Evolutionary conservation across 2,113 vertebrate species (phyloP).

Genomic region (Eolophus roseicapilla): DNA sequence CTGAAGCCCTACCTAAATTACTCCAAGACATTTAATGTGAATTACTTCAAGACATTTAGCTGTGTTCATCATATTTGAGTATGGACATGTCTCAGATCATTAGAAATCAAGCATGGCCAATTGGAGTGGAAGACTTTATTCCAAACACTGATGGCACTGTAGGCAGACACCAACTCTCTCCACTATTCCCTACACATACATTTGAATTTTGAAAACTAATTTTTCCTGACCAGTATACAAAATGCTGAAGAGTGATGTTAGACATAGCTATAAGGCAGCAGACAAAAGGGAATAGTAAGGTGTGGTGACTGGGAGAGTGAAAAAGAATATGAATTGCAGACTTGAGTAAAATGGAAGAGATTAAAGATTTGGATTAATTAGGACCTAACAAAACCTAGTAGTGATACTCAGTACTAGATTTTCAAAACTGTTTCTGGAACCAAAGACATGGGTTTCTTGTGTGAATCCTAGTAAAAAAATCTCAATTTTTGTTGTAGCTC

Average conservation of each 20-base stretch:
- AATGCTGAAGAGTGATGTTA: background rate
- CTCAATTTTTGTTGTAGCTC: background rate
- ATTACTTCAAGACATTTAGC: background rate
- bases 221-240: background rate
- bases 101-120: background rate
- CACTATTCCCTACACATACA: fast-evolving
- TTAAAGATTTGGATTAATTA: background rate
- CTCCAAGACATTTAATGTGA: background rate
- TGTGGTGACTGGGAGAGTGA: background rate
- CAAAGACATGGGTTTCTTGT: background rate
- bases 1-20: background rate
- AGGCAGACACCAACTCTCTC: background rate
- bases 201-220: background rate
- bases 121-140: background rate
- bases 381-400: background rate
- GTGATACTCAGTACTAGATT: background rate
- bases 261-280: background rate
- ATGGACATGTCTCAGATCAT: background rate
- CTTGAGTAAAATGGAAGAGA: background rate
- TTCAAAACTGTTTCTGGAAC: background rate
- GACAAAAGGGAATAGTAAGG: background rate
- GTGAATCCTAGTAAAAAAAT: background rate
- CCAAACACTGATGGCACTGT: background rate
- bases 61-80: background rate
- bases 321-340: background rate